Evolutionary conservation across 2,797 vertebrate species (phyloP).

Genomic region (Sylvia borin): DNA sequence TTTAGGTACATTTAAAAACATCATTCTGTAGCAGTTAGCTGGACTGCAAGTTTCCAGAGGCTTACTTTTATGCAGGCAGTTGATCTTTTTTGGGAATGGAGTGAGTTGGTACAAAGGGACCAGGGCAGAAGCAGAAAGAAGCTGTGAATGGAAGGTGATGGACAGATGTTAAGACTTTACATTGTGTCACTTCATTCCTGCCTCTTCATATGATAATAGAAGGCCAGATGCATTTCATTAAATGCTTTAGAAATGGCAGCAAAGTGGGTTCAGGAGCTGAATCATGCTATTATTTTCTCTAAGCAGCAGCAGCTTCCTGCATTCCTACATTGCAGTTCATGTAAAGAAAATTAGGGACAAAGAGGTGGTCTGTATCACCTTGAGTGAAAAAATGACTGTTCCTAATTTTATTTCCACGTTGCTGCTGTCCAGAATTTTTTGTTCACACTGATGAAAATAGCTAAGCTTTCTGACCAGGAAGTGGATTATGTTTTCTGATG

Average conservation of each 20-base stretch:
- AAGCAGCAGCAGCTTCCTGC: background rate
- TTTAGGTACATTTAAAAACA: background rate
- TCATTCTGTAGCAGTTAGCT: background rate
- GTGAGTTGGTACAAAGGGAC: background rate
- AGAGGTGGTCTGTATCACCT: fast-evolving
- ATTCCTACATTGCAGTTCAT: background rate
- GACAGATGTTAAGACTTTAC: background rate
- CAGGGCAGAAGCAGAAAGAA: background rate
- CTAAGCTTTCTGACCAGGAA: background rate
- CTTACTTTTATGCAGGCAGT: background rate
- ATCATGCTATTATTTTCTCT: background rate
- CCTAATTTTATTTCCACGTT: background rate
- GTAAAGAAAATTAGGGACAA: background rate
- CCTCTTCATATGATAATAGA: background rate
- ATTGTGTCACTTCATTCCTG: background rate
- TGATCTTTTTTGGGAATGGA: background rate
- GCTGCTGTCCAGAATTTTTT: background rate
- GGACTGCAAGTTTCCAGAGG: background rate
- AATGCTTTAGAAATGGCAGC: background rate
- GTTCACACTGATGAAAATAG: background rate
- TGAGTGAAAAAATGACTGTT: background rate
- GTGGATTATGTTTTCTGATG: background rate
- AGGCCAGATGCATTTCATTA: background rate
- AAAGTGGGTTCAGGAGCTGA: background rate
- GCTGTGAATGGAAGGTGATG: background rate